Percentiles rank a stretch among this genome's conserved stretches.
Conservation (phyloP, 2,888 invertebrate genomes). For the Drosophila kambysellisi region DNA sequence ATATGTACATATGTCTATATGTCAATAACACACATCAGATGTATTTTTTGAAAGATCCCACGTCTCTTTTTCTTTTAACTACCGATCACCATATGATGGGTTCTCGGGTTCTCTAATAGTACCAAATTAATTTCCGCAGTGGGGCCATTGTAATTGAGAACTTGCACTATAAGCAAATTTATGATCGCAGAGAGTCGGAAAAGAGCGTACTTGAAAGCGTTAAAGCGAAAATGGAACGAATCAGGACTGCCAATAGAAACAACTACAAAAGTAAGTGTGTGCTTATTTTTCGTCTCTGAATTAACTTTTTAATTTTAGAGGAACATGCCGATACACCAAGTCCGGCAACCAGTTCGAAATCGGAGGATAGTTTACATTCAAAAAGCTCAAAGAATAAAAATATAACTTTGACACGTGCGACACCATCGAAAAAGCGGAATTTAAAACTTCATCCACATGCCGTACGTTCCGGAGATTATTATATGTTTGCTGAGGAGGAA, state of each 20-base stretch:
- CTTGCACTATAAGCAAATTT: slow-evolving; percentile 93
- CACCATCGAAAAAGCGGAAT: slow-evolving; percentile 43
- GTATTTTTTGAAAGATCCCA: not conserved
- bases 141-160: slow-evolving; percentile 97
- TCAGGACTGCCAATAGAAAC: slow-evolving; percentile 94
- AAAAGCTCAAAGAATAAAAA: not conserved
- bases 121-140: slow-evolving; percentile 83
- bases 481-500: slow-evolving; percentile 97
- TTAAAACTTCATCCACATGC: slow-evolving; percentile 92
- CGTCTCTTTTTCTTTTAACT: not conserved
- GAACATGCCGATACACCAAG: not conserved
- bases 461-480: slow-evolving; percentile 98
- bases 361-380: not conserved
- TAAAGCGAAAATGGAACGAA: slow-evolving; percentile 96
- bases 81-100: not conserved
- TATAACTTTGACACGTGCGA: slow-evolving; percentile 10
- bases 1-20: too few species aligned
- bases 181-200: slow-evolving; percentile 93
- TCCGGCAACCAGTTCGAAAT: not conserved
- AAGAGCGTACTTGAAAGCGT: slow-evolving; percentile 93
- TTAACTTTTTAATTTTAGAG: slow-evolving; percentile 17
- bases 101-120: not conserved
- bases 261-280: slow-evolving; percentile 30
- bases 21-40: not conserved
- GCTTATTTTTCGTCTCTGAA: too few species aligned